phyloP scores from a whole-genome alignment of 2,113 vertebrate species.

The Sakesphorus luctuosus region DNA sequence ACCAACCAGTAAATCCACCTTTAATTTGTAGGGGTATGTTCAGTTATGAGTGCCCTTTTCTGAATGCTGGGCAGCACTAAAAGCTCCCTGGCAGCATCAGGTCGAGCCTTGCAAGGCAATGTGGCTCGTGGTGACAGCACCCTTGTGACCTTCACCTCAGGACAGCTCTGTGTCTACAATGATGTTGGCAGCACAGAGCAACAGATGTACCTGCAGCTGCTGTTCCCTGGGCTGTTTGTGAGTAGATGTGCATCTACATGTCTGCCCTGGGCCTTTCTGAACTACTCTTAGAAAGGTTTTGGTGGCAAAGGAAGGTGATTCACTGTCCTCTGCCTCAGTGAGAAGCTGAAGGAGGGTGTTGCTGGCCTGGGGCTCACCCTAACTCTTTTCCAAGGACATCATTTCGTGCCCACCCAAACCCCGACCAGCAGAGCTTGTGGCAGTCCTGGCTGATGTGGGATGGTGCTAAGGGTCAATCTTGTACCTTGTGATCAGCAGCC shows the following conservation, averaged over 20 bases:
- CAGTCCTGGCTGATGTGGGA: background rate
- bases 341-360: background rate
- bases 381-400: background rate
- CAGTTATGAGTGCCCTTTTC: constrained; percentile 2
- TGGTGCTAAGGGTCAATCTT: background rate
- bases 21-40: constrained; percentile 39
- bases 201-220: background rate
- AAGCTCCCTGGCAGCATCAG: background rate
- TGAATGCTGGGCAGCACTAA: background rate
- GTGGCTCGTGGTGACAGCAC: background rate
- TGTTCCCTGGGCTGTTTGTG: background rate
- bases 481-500: background rate
- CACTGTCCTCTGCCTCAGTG: background rate
- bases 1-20: constrained; percentile 53
- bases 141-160: background rate
- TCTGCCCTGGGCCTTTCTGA: background rate
- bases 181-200: background rate
- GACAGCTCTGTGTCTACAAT: background rate
- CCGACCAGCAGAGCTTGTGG: background rate
- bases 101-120: constrained; percentile 45
- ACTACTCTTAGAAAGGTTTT: background rate
- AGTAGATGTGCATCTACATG: background rate
- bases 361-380: background rate
- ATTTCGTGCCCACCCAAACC: background rate
- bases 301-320: background rate